phyloP scores from a whole-genome alignment of 2,113 vertebrate species.

The Rousettus leschenaultii region DNA sequence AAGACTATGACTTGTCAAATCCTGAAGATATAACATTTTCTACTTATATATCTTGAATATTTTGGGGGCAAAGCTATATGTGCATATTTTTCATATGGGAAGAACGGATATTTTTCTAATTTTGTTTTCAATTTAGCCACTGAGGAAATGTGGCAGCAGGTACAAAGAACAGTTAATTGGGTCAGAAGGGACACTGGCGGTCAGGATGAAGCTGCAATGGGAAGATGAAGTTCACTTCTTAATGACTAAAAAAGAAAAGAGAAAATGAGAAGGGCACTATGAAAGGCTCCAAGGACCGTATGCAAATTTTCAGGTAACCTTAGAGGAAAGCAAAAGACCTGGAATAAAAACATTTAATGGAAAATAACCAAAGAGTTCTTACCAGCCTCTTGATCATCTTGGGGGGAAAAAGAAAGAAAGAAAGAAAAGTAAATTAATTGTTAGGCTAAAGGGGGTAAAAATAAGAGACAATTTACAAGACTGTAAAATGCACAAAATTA shows the following conservation, averaged over 20 bases:
- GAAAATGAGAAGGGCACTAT: background rate
- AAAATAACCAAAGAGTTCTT: background rate
- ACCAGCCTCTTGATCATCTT: background rate
- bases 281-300: background rate
- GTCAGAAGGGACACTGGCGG: background rate
- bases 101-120: background rate
- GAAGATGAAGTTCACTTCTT: background rate
- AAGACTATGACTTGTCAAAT: background rate
- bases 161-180: background rate
- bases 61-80: background rate
- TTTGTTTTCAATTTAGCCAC: background rate
- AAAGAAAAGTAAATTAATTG: background rate
- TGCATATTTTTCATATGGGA: background rate
- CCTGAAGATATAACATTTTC: background rate
- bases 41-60: background rate
- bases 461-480: background rate
- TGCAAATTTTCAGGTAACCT: background rate
- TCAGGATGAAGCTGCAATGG: background rate
- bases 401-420: background rate
- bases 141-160: background rate
- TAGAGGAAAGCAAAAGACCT: conserved; percentile 38
- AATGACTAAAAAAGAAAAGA: background rate
- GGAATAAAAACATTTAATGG: conserved; percentile 63
- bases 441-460: background rate
- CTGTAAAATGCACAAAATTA: background rate